These are phyloP conservation scores for Achroia grisella DNA, from an alignment of 1,140 invertebrate species.

Conservation along the genomic window DNA sequence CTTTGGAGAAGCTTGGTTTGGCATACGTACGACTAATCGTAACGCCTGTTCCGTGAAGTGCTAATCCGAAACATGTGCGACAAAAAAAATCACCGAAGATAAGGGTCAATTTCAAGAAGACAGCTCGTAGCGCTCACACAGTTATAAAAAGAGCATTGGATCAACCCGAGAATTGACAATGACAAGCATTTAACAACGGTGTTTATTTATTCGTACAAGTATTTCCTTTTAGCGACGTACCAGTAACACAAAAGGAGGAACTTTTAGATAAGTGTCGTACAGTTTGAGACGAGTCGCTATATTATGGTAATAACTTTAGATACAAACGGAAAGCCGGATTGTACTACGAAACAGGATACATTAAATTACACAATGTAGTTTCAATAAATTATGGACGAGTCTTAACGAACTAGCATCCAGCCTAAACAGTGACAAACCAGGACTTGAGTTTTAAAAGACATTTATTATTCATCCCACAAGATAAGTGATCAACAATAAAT, in stretches of 20 bases:
- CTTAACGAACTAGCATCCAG: no score
- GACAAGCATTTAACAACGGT: slow-evolving; percentile 59
- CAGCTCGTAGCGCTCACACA: slow-evolving; percentile 28
- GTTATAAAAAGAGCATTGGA: slow-evolving; percentile 61
- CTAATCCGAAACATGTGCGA: slow-evolving; percentile 68
- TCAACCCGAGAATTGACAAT: slow-evolving; percentile 62
- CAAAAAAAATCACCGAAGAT: slow-evolving; percentile 56
- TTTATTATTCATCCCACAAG: no score
- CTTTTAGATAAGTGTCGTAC: slow-evolving; percentile 62
- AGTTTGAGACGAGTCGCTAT: slow-evolving; percentile 30
- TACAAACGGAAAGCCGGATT: slow-evolving; percentile 29
- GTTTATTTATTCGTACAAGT: slow-evolving; percentile 70
- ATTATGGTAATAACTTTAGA: slow-evolving; percentile 56
- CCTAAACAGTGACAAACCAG: no score
- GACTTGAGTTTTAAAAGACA: no score
- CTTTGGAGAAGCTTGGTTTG: neutral
- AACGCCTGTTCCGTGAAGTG: slow-evolving; percentile 52
- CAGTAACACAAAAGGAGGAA: slow-evolving; percentile 54
- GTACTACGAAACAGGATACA: slow-evolving; percentile 29
- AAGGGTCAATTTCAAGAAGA: slow-evolving; percentile 63
- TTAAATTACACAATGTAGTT: slow-evolving; percentile 49
- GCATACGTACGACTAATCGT: slow-evolving; percentile 24
- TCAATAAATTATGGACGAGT: neutral
- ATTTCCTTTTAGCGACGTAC: slow-evolving; percentile 64
- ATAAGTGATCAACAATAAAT: no score